Evolutionary conservation across 1,140 invertebrate species (phyloP).

Genomic region (Procambarus virginalis): DNA sequence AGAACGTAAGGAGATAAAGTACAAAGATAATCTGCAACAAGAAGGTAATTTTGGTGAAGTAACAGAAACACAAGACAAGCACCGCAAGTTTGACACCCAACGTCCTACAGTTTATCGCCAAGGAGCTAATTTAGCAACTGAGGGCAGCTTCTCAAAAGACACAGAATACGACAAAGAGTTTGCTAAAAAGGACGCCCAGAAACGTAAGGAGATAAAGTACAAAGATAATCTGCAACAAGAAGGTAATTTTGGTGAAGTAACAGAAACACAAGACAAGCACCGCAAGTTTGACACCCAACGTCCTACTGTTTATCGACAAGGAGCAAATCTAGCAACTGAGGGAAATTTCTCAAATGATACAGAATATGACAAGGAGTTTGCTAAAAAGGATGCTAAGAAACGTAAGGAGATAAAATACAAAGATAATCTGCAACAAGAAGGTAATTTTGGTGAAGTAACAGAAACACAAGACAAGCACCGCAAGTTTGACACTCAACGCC

Average conservation of each 20-base stretch:
- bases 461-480: constrained; percentile 28
- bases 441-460: constrained; percentile 12
- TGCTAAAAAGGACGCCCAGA: neutral
- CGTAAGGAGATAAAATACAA: neutral
- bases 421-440: constrained; percentile 13
- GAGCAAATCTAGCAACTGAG: constrained; percentile 22
- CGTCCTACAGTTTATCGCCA: constrained; percentile 2
- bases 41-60: constrained; percentile 10
- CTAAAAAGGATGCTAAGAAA: constrained; percentile 22
- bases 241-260: constrained; percentile 8
- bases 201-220: neutral
- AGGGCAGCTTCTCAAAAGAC: neutral
- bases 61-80: constrained; percentile 30
- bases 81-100: neutral
- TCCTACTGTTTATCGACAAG: neutral
- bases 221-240: constrained; percentile 27
- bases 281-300: neutral
- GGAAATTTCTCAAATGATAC: constrained; percentile 36
- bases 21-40: neutral
- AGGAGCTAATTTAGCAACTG: constrained; percentile 19
- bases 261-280: constrained; percentile 31
- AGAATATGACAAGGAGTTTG: constrained; percentile 29
- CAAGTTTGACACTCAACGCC: neutral
- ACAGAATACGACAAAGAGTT: constrained; percentile 29
- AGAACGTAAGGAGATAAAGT: neutral